phyloP scores from a whole-genome alignment of 2,797 vertebrate species.

The Choloepus didactylus region DNA sequence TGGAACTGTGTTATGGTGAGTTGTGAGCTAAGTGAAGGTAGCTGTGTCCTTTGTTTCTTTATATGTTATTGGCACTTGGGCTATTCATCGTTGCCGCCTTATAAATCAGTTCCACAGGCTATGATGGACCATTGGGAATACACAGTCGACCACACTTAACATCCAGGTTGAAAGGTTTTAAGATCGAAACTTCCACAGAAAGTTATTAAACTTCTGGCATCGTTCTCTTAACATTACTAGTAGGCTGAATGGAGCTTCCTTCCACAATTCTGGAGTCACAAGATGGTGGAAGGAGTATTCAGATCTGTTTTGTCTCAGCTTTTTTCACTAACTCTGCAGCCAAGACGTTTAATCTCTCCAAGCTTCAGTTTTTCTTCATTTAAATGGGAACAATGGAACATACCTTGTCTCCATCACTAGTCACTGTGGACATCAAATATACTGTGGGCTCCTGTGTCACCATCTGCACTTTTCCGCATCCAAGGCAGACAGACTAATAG shows the following conservation, averaged over 20 bases:
- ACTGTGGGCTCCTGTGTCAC: too few species aligned
- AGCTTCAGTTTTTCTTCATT: not conserved
- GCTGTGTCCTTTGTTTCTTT: constrained; percentile 63
- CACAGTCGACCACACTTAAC: not conserved
- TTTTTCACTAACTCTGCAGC: not conserved
- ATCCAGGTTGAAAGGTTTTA: not conserved
- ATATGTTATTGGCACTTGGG: not conserved
- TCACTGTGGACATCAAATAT: not conserved
- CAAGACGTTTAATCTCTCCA: not conserved
- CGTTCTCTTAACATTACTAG: not conserved
- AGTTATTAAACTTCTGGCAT: not conserved
- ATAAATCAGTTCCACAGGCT: constrained; percentile 58
- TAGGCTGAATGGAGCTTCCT: not conserved
- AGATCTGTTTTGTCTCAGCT: not conserved
- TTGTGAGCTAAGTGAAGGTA: constrained; percentile 44
- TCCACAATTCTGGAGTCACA: not conserved
- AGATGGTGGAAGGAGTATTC: not conserved
- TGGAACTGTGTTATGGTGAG: constrained; percentile 41
- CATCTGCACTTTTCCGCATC: not conserved
- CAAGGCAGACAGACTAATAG: not conserved
- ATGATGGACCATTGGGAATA: not conserved
- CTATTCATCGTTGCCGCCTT: constrained; percentile 16
- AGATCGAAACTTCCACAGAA: not conserved
- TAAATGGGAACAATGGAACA: too few species aligned
- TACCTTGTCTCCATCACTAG: not conserved